Conservation (phyloP, 2,797 vertebrate genomes). For the Leuciscus waleckii region DNA sequence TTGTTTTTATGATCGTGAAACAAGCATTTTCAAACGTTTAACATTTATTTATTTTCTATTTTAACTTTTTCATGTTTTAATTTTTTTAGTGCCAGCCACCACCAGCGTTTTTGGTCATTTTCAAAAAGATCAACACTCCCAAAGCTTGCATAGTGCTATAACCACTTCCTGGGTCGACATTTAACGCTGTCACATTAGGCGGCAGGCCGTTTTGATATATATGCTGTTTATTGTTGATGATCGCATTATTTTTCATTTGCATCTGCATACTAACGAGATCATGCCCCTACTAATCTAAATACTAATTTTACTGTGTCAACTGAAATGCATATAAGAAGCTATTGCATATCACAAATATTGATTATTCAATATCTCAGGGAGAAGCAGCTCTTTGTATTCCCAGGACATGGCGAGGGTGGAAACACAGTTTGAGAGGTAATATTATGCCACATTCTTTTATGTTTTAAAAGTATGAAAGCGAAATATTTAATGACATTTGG, state of each 20-base stretch:
- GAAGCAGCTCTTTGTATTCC: conserved; percentile 8
- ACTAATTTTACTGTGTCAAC: not conserved
- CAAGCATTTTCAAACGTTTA: not conserved
- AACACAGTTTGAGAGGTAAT: not conserved
- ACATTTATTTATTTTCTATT: no score
- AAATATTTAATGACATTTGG: not conserved
- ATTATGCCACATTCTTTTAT: not conserved
- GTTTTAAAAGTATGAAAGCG: not conserved
- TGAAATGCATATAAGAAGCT: not conserved
- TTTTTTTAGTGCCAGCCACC: not conserved
- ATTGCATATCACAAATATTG: not conserved
- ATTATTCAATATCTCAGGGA: not conserved
- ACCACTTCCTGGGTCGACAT: no score
- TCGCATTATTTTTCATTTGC: no score
- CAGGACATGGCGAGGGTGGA: not conserved
- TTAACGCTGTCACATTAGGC: no score
- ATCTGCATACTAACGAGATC: no score
- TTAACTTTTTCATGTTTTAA: no score
- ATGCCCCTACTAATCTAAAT: not conserved
- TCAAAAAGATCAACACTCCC: no score
- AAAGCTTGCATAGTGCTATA: no score
- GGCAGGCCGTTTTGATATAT: no score
- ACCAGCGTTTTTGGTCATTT: no score
- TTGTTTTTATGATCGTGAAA: not conserved
- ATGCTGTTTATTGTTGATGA: no score